Percentiles rank a stretch among this genome's conserved stretches.
Conservation (phyloP, 2,888 invertebrate genomes). For the Orthosia gracilis region DNA sequence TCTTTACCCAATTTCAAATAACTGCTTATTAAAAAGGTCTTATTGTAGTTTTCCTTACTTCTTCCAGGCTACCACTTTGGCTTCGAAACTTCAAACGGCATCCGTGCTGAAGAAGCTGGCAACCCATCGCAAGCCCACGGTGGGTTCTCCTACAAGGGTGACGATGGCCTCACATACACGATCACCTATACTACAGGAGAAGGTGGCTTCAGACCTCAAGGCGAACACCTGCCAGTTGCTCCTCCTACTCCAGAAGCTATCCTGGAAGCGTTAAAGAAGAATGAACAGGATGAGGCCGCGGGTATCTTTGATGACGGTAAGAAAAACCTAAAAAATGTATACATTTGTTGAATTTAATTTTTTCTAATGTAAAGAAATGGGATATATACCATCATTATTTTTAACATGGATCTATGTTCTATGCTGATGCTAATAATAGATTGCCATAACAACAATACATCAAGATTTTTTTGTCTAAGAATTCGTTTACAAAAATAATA, state of each 20-base stretch:
- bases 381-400: no score
- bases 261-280: conserved; percentile 86
- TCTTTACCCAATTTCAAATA: no score
- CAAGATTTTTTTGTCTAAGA: no score
- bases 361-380: not conserved
- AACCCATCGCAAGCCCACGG: conserved; percentile 83
- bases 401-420: no score
- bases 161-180: conserved; percentile 90
- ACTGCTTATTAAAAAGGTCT: no score
- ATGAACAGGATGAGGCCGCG: conserved; percentile 89
- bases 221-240: conserved; percentile 90
- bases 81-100: conserved; percentile 86
- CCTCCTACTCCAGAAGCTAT: conserved; percentile 91
- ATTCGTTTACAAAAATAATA: no score
- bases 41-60: not conserved
- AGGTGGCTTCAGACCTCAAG: conserved; percentile 90
- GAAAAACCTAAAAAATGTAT: conserved; percentile 15
- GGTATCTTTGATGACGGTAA: conserved; percentile 90
- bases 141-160: conserved; percentile 91
- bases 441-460: no score
- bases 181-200: conserved; percentile 90
- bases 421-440: no score
- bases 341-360: not conserved
- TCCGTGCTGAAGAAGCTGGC: conserved; percentile 83
- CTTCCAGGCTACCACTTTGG: conserved; percentile 81